Base-by-base conservation (phyloP, 2,113 vertebrate genomes). In the Ramphastos sulfuratus region DNA sequence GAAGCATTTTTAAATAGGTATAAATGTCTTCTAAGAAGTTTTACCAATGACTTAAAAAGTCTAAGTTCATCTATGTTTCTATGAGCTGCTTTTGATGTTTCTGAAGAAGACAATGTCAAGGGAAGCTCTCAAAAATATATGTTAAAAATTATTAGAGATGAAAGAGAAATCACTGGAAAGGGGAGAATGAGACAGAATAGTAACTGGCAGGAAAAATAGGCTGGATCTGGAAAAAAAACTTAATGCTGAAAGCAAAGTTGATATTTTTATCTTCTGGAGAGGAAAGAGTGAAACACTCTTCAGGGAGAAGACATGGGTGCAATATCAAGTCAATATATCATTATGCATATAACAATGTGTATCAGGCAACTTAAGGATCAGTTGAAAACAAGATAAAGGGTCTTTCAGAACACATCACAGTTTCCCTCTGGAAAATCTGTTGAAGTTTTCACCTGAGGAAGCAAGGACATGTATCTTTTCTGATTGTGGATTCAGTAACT, bases 371-470 rank as follows among this genome's bases (percentile, higher is more conserved):
- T 42, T 28, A 72, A 15, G 46, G 48, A 24, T 3, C 28, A 85
- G 3, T 31, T 78, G 61, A 56, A 75, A 60, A 77, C 13, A 54
- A 39, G 9, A 52, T 39, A 13, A 71, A 56, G 6, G 5, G 6
- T 50, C 7, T 76, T 74, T 24, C 63, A 50, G 13, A 50, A 63
- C 4, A 8, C 27, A 14, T 6, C 58, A 54, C 0, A 0, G 2
- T 42, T 73, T 19, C 23, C 2, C 2, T 76, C 16, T 54, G 18
- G 7, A 83, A 72, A 80, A 44, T 18, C 2, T 50, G 13, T 86
- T 27, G 39, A 61, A 15, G 4, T 35, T 78, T 84, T 12, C 21
- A 17, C 67, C 7, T 63, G 8, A 15, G 31, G 65, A 86, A 89
- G 21, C 3, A 61, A 44, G 13, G 15, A 54, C 3, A 9, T 10